These are phyloP conservation scores for Centropyge bicolor DNA, from an alignment of 2,797 vertebrate genomes.

Conservation along the genomic window DNA sequence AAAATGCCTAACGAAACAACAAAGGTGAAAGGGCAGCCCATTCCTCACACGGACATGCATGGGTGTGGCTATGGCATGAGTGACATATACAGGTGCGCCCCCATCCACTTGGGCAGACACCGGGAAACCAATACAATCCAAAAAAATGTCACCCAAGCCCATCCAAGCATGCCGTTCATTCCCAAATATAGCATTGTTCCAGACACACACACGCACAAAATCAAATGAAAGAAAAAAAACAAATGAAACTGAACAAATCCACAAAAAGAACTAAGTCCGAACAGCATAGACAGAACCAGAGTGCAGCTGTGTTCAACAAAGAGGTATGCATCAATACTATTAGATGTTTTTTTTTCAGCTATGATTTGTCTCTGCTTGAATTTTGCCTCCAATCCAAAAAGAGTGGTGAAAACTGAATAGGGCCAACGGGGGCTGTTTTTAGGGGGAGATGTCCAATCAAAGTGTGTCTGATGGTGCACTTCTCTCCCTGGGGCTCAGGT, in stretches of 20 bases:
- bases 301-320: slow-evolving; percentile 79
- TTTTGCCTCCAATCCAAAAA: slow-evolving; percentile 64
- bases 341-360: slow-evolving; percentile 76
- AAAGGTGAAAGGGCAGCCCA: slow-evolving; percentile 85
- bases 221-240: slow-evolving; percentile 66
- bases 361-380: slow-evolving; percentile 62
- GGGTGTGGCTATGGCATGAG: slow-evolving; percentile 81
- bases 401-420: slow-evolving; percentile 33
- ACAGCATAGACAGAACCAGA: slow-evolving; percentile 78
- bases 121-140: slow-evolving; percentile 77
- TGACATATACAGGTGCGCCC: slow-evolving; percentile 79
- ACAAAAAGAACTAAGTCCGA: slow-evolving; percentile 75
- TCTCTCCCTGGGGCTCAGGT: slow-evolving; percentile 75
- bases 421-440: slow-evolving; percentile 33
- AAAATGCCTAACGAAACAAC: slow-evolving; percentile 73
- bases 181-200: slow-evolving; percentile 77
- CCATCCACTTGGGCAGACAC: slow-evolving; percentile 78
- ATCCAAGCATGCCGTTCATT: slow-evolving; percentile 84
- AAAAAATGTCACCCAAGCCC: slow-evolving; percentile 83
- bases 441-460: slow-evolving; percentile 53
- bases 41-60: slow-evolving; percentile 86
- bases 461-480: slow-evolving; percentile 57
- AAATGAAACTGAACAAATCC: slow-evolving; percentile 77
- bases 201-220: slow-evolving; percentile 76
- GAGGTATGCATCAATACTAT: slow-evolving; percentile 76